Conservation (phyloP, 2,113 vertebrate genomes). For the Nothocercus julius region DNA sequence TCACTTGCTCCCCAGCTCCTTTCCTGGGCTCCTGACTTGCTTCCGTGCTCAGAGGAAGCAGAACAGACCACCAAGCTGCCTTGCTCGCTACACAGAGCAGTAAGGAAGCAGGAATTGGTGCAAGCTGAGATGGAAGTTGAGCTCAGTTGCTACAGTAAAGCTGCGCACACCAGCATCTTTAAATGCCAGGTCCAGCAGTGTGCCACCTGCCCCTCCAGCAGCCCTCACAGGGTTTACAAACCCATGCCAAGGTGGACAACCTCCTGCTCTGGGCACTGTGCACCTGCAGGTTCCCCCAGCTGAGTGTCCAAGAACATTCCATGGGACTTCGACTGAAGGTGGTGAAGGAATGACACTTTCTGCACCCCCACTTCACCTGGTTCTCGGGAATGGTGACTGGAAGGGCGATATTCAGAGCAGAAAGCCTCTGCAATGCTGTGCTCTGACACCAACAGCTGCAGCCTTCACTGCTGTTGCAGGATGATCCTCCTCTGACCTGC, state of each 20-base stretch:
- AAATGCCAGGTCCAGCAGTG: neutral
- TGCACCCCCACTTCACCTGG: neutral
- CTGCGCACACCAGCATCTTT: neutral
- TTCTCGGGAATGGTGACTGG: neutral
- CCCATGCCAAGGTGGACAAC: rapidly evolving
- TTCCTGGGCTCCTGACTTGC: neutral
- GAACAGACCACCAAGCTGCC: neutral
- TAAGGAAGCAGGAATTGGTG: neutral
- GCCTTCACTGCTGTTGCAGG: neutral
- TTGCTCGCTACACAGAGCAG: neutral
- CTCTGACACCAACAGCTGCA: conserved; percentile 28
- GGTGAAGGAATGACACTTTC: neutral
- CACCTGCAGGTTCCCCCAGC: neutral
- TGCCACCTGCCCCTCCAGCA: neutral
- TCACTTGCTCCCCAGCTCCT: neutral
- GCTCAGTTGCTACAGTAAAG: neutral
- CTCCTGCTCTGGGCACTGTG: neutral
- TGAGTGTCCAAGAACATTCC: neutral
- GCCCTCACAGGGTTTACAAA: neutral
- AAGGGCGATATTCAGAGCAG: neutral
- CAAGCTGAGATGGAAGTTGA: neutral
- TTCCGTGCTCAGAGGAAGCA: rapidly evolving
- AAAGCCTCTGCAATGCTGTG: neutral
- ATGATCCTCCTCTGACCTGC: conserved; percentile 44
- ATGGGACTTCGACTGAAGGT: neutral